Conservation (phyloP, 2,797 vertebrate genomes). For the Pangasius mekongensis region DNA sequence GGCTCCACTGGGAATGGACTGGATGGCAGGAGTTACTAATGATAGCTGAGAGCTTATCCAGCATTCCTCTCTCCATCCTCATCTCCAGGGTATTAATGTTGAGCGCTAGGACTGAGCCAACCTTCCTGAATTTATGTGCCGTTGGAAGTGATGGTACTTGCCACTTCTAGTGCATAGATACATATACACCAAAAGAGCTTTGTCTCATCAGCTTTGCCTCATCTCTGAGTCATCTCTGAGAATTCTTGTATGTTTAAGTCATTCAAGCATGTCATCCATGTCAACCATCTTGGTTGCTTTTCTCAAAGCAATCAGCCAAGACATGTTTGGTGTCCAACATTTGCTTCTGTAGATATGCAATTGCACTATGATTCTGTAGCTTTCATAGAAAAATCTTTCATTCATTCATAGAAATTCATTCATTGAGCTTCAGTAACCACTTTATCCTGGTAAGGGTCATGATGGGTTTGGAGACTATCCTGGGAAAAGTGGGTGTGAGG, state of each 20-base stretch:
- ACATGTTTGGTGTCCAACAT: background rate
- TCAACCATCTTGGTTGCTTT: background rate
- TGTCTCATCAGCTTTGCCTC: background rate
- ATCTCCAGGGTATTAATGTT: background rate
- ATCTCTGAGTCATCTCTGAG: background rate
- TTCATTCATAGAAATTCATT: background rate
- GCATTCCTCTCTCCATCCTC: conserved; percentile 14
- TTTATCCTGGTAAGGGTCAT: background rate
- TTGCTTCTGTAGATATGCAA: background rate
- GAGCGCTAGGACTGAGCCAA: background rate
- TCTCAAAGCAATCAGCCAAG: background rate
- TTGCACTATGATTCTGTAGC: background rate
- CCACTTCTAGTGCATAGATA: background rate
- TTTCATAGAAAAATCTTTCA: background rate
- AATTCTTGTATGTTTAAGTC: background rate
- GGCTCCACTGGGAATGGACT: conserved; percentile 18
- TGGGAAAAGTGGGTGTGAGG: background rate
- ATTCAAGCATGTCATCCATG: background rate
- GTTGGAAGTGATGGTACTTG: background rate
- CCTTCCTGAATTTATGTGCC: conserved; percentile 17
- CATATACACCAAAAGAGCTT: background rate
- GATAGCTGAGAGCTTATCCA: conserved; percentile 32
- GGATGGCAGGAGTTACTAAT: conserved; percentile 29
- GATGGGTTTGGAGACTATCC: background rate
- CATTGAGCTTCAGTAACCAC: no score